Evolutionary conservation across 2,888 invertebrate genomes (phyloP).

Genomic region (Eucriotettix oculatus): DNA sequence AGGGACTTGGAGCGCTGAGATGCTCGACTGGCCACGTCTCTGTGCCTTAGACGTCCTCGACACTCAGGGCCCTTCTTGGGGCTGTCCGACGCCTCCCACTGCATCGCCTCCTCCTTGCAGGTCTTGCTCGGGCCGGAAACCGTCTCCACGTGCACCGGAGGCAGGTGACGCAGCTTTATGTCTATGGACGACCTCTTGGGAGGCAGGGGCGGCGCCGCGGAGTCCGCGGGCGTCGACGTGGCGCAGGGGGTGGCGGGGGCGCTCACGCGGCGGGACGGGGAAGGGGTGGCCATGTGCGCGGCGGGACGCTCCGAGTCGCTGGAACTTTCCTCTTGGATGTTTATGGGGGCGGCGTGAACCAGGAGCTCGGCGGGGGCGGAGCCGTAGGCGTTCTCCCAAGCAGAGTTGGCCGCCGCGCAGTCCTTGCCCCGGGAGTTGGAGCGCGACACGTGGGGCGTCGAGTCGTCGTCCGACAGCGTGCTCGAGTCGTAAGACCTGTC

Average conservation of each 20-base stretch:
- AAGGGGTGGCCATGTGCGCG: not conserved
- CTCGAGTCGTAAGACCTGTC: slow-evolving; percentile 26
- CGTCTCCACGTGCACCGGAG: slow-evolving; percentile 44
- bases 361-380: slow-evolving; percentile 8
- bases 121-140: slow-evolving; percentile 15
- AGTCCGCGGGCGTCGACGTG: slow-evolving; percentile 1
- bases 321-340: slow-evolving; percentile 14
- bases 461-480: slow-evolving; percentile 29
- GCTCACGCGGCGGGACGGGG: not conserved
- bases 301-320: not conserved
- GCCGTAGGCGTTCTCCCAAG: slow-evolving; percentile 16
- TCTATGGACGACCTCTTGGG: slow-evolving; percentile 33
- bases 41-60: slow-evolving; percentile 18
- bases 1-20: slow-evolving; percentile 17
- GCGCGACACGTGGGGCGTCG: slow-evolving; percentile 28
- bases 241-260: not conserved
- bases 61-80: slow-evolving; percentile 13
- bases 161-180: slow-evolving; percentile 35
- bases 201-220: slow-evolving; percentile 41
- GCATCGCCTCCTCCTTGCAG: slow-evolving; percentile 7
- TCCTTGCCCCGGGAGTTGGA: slow-evolving; percentile 30
- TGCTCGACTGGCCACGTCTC: slow-evolving; percentile 16
- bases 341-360: slow-evolving; percentile 17
- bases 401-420: slow-evolving; percentile 16
- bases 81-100: slow-evolving; percentile 5